Evolutionary conservation across 2,113 vertebrate species (phyloP).

Genomic region (Todiramphus saurophagus): DNA sequence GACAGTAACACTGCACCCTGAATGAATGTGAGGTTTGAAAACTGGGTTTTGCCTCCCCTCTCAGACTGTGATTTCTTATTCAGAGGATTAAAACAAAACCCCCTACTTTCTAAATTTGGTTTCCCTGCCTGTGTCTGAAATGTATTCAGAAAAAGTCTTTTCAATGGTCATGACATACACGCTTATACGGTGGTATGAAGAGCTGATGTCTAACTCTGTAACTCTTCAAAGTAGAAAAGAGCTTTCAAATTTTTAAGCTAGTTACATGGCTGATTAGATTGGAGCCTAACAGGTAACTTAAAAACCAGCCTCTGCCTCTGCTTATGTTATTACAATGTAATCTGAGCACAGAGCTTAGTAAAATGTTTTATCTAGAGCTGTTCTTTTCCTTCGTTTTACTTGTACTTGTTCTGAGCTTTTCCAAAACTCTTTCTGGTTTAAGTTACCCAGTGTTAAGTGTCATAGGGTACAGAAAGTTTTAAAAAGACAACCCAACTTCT

Average conservation of each 20-base stretch:
- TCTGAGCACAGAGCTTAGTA: not conserved
- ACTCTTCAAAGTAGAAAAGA: not conserved
- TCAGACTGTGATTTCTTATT: not conserved
- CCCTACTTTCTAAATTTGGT: not conserved
- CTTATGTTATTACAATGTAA: not conserved
- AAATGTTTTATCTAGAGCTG: not conserved
- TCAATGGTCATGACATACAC: not conserved
- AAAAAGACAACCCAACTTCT: not conserved
- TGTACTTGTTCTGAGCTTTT: conserved; percentile 13
- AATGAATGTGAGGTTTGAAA: not conserved
- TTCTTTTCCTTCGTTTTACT: not conserved
- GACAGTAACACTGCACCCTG: not conserved
- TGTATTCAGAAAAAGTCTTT: not conserved
- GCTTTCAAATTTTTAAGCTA: not conserved
- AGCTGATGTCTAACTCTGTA: not conserved
- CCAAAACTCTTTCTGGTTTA: not conserved
- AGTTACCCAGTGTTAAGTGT: not conserved
- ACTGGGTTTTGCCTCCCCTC: not conserved
- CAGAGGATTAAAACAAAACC: not conserved
- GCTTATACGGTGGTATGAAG: not conserved
- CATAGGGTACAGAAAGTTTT: not conserved
- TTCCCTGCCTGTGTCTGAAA: not conserved
- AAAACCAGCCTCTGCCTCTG: not conserved
- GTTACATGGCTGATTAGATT: not conserved
- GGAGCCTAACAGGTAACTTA: not conserved